Evolutionary conservation across 2,888 invertebrate species (phyloP).

Genomic region (Drosophila mulleri): DNA sequence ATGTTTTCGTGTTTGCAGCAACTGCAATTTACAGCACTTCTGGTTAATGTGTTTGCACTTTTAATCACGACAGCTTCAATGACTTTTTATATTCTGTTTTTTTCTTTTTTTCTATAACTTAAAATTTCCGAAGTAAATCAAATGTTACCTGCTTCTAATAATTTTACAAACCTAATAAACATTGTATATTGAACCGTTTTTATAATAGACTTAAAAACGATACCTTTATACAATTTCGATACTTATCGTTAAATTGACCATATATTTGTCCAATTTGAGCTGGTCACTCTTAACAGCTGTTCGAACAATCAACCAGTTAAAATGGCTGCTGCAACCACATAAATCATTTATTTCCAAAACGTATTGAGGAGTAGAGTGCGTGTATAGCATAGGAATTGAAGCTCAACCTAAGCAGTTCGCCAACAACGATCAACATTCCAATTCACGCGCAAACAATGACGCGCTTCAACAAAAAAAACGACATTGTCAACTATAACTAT

Average conservation of each 20-base stretch:
- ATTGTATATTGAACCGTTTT: neutral
- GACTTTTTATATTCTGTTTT: neutral
- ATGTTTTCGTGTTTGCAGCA: neutral
- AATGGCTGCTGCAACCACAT: constrained; percentile 52
- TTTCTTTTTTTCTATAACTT: neutral
- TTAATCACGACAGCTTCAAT: constrained; percentile 3
- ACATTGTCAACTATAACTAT: neutral
- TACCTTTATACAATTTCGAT: constrained; percentile 28
- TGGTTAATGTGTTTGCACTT: neutral
- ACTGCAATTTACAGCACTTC: neutral
- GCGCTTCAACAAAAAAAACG: constrained; percentile 12
- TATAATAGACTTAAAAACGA: constrained; percentile 16
- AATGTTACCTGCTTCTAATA: constrained; percentile 23
- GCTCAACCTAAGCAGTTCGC: neutral
- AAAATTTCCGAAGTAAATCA: neutral
- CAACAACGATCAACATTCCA: constrained; percentile 13
- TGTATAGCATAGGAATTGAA: constrained; percentile 16
- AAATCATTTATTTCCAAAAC: constrained; percentile 38
- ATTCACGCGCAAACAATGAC: constrained; percentile 32
- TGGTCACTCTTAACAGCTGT: constrained; percentile 44
- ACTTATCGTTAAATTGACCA: constrained; percentile 22
- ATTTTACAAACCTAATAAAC: constrained; percentile 7
- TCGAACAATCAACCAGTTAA: constrained; percentile 59
- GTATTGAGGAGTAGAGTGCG: constrained; percentile 12
- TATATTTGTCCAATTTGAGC: neutral